Evolutionary conservation across 2,797 vertebrate genomes (phyloP), one percentile per base, ranked within the genome.

Genomic region (Orientallactaga sibirica): DNA sequence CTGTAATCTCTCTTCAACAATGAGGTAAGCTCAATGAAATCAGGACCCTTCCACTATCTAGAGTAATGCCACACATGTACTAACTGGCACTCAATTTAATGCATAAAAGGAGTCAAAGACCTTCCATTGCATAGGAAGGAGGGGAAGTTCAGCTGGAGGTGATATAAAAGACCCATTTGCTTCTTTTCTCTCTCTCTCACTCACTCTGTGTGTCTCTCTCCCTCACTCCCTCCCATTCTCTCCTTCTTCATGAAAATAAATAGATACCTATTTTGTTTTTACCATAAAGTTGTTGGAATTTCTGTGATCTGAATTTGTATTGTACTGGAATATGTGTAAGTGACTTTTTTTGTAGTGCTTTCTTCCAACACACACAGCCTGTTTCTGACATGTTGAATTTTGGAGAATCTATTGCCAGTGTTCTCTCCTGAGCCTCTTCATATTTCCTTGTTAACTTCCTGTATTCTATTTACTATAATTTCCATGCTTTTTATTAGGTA

Each of bases 391-490:
- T 14, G 41, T 22, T 93, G 29, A 87, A 58, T 64, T 27, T 7
- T 82, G 5, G 77, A 14, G 52, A 62, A 95, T 5, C 24, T 88
- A 68, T 14, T 64, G n/a, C 19, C 1, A 2, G 15, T 58, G 37
- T 80, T 79, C 9, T 76, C 43, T 74, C n/a, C 19, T 66, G 33
- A 1, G 2, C 37, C n/a, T 61, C 74, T 24, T 66, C 29, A 24
- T 77, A 33, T 27, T 84, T 41, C 68, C 48, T 77, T 90, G 14
- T 70, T 86, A 15, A 79, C 78, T 87, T 78, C 29, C 71, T 19
- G 61, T 87, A 82, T 94, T 62, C 41, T 92, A 68, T 91, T 86
- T 91, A 92, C 91, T 92, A 68, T 74, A 20, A 88, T 84, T 84
- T 78, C 73, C 85, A n/a, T 67, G 25, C 19, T 73, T 43, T 41